Base-by-base conservation (phyloP, 1,140 invertebrate genomes). In the Rhyacophila brunnea region DNA sequence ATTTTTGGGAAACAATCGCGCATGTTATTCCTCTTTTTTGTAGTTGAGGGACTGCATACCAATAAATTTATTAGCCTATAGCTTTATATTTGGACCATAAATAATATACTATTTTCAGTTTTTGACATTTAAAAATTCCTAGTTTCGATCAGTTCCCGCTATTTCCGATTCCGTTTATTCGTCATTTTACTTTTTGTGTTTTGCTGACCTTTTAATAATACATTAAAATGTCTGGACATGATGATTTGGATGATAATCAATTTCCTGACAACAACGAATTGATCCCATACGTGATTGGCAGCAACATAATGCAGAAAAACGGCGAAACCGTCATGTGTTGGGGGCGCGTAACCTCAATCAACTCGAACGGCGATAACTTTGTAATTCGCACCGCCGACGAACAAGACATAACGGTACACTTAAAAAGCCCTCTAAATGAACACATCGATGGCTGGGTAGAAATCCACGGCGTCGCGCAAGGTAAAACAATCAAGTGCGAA, bases 401-500 rank as follows among this genome's bases (percentile, higher is more conserved):
- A 11, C 71, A 76, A 64, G 75, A 77, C 57, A 60, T 79, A 20
- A 67, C 70, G 14, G 69, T 79, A 45, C 72, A 62, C 56, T 60
- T 77, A 20, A 71, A 68, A 42, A 74, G 64, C 38, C 75, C 75
- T 1, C 49, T 74, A 44, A 69, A 59, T n/a, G 74, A 77, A 45
- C 64, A 73, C 4, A 58, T 77, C 5, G 73, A 75, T 60, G 76
- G 76, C 7, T 79, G 76, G 75, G 74, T 74, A 28, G 77, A 79
- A 58, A 71, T 79, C 38, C 64, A 70, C 44, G 77, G 77, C 14
- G 69, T 74, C 5, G 73, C 71, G 6, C 74, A 77, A 70, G 75
- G 74, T 5, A 74, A 73, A 40, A 68, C 65, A 61, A 62, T 79
- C n/a, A 40, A 77, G n/a, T 77, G 74, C 53, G 74, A 78, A 51